A percentile compares a stretch with the other conserved stretches of the same genome.
Evolutionary conservation across 2,113 vertebrate genomes (phyloP).

Genomic region (Phylloscopus trochiloides): DNA sequence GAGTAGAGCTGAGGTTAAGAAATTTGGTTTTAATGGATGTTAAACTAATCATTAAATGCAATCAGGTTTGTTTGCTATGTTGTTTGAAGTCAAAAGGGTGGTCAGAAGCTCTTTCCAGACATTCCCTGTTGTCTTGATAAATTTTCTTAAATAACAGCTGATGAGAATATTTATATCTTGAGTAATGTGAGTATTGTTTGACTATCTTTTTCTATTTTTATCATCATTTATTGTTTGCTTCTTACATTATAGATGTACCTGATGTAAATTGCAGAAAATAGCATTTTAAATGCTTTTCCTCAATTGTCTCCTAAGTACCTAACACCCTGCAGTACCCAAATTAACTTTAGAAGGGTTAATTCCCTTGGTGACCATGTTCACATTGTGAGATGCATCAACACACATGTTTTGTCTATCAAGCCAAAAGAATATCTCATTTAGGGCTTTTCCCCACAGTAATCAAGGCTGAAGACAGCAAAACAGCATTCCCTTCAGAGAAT

Average conservation of each 20-base stretch:
- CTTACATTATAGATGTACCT: background rate
- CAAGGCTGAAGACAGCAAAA: slow-evolving; percentile 31
- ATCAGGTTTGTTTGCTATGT: background rate
- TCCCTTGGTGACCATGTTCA: background rate
- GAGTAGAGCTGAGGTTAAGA: background rate
- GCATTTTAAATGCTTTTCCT: background rate
- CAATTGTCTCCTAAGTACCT: slow-evolving; percentile 38
- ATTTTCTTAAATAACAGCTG: background rate
- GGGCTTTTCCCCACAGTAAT: slow-evolving; percentile 52
- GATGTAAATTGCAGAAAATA: slow-evolving; percentile 32
- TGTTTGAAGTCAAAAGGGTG: background rate
- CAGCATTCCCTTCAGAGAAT: slow-evolving; percentile 20
- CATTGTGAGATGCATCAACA: background rate
- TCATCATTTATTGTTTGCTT: background rate
- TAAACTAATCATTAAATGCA: slow-evolving; percentile 17
- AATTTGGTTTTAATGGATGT: slow-evolving; percentile 37
- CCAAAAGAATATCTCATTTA: background rate
- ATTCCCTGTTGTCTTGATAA: background rate
- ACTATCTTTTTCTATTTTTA: background rate
- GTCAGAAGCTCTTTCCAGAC: background rate
- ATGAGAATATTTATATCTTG: slow-evolving; percentile 1
- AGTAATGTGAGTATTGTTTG: background rate
- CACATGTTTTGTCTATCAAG: slow-evolving; percentile 50
- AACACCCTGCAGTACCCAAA: background rate
- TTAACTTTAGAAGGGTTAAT: background rate